Conservation (phyloP, 2,797 vertebrate genomes). For the Phataginus tetradactyla region DNA sequence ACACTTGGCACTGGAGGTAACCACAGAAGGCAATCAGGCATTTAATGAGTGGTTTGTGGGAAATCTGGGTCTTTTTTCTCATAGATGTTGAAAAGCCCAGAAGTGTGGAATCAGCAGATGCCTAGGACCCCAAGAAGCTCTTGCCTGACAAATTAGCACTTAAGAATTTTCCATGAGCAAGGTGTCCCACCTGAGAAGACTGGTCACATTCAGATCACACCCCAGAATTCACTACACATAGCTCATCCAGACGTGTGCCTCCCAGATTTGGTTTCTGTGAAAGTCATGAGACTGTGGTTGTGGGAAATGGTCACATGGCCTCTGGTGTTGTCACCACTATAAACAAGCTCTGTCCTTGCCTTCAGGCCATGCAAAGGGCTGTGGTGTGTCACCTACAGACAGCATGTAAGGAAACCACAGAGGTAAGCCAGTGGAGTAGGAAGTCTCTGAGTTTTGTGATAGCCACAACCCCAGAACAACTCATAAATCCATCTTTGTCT, state of each 20-base stretch:
- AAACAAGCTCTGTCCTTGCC: conserved; percentile 36
- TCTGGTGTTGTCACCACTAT: conserved; percentile 62
- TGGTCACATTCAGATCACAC: no score
- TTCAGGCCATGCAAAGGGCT: conserved; percentile 33
- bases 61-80: conserved; percentile 40
- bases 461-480: conserved; percentile 36
- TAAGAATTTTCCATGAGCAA: background rate
- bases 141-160: background rate
- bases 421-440: background rate
- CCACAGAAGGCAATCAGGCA: conserved; percentile 19
- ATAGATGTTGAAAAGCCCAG: conserved; percentile 15
- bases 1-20: conserved; percentile 58
- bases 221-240: background rate
- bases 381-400: conserved; percentile 33
- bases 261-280: conserved; percentile 6
- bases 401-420: conserved; percentile 65
- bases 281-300: conserved; percentile 61
- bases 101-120: background rate
- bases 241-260: background rate
- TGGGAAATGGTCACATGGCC: conserved; percentile 60
- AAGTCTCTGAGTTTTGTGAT: conserved; percentile 11
- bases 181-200: background rate
- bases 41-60: conserved; percentile 71
- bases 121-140: background rate
- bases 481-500: conserved; percentile 21